Evolutionary conservation across 2,888 invertebrate species (phyloP).

Genomic region (Agrenia bidenticulata): DNA sequence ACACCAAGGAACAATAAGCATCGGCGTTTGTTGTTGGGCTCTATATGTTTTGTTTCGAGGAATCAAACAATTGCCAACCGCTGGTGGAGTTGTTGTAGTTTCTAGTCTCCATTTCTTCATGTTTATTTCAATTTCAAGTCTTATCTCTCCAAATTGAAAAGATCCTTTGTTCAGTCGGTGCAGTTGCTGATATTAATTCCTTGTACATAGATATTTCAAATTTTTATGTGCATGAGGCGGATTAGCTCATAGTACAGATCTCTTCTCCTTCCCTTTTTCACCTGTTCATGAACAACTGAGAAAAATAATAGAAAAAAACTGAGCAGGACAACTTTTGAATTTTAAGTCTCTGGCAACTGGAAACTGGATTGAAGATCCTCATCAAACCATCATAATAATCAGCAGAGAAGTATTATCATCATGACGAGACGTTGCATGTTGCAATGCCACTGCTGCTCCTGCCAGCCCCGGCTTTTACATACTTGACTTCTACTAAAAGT

Average conservation of each 20-base stretch:
- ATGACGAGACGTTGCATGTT: constrained; percentile 6
- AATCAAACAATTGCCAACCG: constrained; percentile 13
- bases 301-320: constrained; percentile 13
- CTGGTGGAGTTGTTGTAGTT: neutral
- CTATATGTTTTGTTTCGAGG: constrained; percentile 14
- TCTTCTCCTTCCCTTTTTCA: constrained; percentile 8
- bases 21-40: constrained; percentile 10
- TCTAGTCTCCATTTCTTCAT: constrained; percentile 1
- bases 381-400: constrained; percentile 14
- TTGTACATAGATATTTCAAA: too few species aligned
- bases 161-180: neutral
- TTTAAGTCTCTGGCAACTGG: constrained; percentile 13
- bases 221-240: too few species aligned
- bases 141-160: neutral
- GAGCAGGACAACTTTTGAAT: constrained; percentile 18
- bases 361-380: constrained; percentile 21
- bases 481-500: too few species aligned
- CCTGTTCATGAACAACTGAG: neutral
- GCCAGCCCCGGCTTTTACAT: neutral
- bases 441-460: neutral
- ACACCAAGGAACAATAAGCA: neutral
- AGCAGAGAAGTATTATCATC: constrained; percentile 2
- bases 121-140: constrained; percentile 10
- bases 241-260: neutral
- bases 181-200: neutral